Evolutionary conservation across 1,140 invertebrate genomes (phyloP).

Genomic region (Trichonephila clavipes): DNA sequence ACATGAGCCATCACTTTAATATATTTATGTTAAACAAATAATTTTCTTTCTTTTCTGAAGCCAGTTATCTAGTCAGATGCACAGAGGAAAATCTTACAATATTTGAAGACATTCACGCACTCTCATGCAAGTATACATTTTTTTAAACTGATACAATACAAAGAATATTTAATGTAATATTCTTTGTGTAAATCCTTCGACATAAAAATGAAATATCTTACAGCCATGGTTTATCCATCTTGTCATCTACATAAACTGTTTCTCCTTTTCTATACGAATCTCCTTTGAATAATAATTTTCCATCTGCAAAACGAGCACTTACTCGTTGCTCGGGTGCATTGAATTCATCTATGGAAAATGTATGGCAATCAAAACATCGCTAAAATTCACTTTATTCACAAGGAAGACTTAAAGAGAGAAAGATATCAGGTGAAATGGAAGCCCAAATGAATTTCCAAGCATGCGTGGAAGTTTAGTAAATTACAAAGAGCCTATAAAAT

Average conservation of each 20-base stretch:
- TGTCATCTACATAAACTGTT: constrained; percentile 78
- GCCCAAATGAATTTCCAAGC: constrained; percentile 3
- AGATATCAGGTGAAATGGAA: constrained; percentile 12
- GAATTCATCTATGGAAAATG: constrained; percentile 73
- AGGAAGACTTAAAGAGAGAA: constrained; percentile 31
- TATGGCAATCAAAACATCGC: constrained; percentile 27
- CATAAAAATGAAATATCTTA: constrained; percentile 38
- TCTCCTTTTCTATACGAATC: constrained; percentile 78
- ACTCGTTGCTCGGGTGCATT: constrained; percentile 63
- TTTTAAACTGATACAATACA: too few species aligned
- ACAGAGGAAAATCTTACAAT: too few species aligned
- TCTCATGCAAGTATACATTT: too few species aligned
- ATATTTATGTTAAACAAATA: too few species aligned
- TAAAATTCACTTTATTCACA: constrained; percentile 30
- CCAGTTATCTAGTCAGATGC: too few species aligned
- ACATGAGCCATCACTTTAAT: too few species aligned
- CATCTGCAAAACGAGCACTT: constrained; percentile 78
- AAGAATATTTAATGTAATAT: too few species aligned
- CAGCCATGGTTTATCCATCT: constrained; percentile 77
- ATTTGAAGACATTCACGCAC: too few species aligned
- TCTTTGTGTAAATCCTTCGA: background rate
- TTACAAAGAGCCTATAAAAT: constrained; percentile 38
- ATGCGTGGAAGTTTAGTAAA: constrained; percentile 3
- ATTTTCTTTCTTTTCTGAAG: too few species aligned
- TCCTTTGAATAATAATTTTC: constrained; percentile 78